These are phyloP conservation scores for Yponomeuta evonymella DNA, from an alignment of 2,888 invertebrate genomes.

Conservation along the genomic window DNA sequence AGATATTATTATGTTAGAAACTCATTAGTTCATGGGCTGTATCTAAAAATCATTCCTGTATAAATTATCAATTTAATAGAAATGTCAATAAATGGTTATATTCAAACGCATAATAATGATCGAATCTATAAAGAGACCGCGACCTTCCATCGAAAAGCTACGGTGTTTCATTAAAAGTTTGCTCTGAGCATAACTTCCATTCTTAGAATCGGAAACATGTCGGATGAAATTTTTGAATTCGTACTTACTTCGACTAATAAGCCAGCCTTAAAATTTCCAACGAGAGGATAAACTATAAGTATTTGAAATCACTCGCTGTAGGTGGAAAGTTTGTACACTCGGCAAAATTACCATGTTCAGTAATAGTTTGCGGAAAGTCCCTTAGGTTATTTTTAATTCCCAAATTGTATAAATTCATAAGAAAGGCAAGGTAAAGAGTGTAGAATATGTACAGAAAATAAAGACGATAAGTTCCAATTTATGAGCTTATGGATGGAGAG, in stretches of 20 bases:
- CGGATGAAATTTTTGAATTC: constrained; percentile 45
- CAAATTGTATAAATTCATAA: neutral
- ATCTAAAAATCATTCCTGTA: neutral
- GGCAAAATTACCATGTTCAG: neutral
- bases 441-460: neutral
- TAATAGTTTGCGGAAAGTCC: neutral
- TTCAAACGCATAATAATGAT: neutral
- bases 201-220: constrained; percentile 49
- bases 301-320: neutral
- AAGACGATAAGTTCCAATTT: neutral
- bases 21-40: too few species aligned
- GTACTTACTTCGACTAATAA: constrained; percentile 28
- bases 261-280: constrained; percentile 16
- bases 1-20: too few species aligned
- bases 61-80: neutral
- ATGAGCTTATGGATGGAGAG: too few species aligned
- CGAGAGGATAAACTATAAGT: neutral
- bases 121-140: neutral
- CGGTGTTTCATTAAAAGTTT: constrained; percentile 70
- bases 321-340: neutral
- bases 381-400: constrained; percentile 9
- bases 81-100: neutral
- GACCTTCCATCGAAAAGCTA: constrained; percentile 39
- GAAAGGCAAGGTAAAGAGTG: neutral
- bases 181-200: constrained; percentile 52